Evolutionary conservation across 2,113 vertebrate genomes (phyloP), one percentile per base, ranked within the genome.

Genomic region (Cyphomyrus plagiostoma): DNA sequence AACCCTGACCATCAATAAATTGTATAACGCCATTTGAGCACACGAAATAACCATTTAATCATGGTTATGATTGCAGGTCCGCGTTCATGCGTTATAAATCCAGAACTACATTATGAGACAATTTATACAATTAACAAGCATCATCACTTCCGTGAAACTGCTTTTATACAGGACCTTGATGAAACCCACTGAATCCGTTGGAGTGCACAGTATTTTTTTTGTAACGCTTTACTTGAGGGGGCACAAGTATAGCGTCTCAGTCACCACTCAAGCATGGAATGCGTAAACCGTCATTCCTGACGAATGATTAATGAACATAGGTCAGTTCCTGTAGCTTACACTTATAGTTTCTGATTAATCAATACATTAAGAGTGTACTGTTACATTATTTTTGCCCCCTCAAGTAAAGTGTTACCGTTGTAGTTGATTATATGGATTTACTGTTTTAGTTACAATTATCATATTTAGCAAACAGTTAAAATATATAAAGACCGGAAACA

Each of bases 131-230:
- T 92, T 92, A 91, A 93, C 92, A 90, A 91, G 90, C 70, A 93
- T 93, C 90, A 90, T 94, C 93, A 93, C 92, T 93, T 94, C 93
- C 89, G 92, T 91, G 91, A 92, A 88, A 84, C 91, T 66, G 56
- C 90, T 92, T 91, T 46, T 84, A 48, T 23, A 48, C 35, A 9
- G 2, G 10, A n/a, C 19, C 82, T 84, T 84, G 7, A 7, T 46
- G 21, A 84, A 70, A 30, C 23, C 11, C 26, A 74, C n/a, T 35
- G 30, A 30, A 74, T 74, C n/a, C 10, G n/a, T 46, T 46, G 82
- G 56, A 58, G 53, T 23, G 53, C 53, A 53, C 52, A 56, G 1
- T 35, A 35, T 23, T 58, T 58, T 21, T 23, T 58, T 58, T 6
- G 5, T 53, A 53, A 53, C 1, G 52, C 52, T 58, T 58, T 58